Base-by-base conservation (phyloP, 2,797 vertebrate species). In the Pangasius djambal region DNA sequence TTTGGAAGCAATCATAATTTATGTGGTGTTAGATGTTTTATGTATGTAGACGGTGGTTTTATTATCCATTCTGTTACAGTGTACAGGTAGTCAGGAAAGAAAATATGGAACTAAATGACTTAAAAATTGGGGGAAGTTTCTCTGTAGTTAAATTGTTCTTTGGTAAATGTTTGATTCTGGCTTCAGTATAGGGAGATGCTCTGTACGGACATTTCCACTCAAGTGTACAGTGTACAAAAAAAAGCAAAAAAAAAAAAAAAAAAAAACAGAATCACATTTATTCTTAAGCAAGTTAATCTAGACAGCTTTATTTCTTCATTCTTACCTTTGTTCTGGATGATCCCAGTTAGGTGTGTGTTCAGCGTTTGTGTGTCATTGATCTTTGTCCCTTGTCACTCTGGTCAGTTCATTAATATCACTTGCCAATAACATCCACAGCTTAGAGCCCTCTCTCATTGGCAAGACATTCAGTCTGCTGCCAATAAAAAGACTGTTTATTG, bases 401-500 rank as follows among this genome's bases (percentile, higher is more conserved):
- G 55, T 87, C 22, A 52, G 69, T 90, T 94, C 95, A 93, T 93
- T 93, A 87, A 94, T 92, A 92, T 93, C 91, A 12, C 92, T 94
- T 91, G 93, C 93, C 96, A 91, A 93, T 95, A 91, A 91, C 88
- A 82, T 67, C 82, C 90, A 83, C 87, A 22, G 88, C 87, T 91
- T 91, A 88, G 40, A 89, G 90, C 87, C 72, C 50, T 90, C 92
- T 89, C 87, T 86, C 10, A 79, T 91, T 86, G 94, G 90, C 94
- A 87, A 89, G 69, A 86, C 86, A 90, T 93, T 91, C 52, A 88
- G 90, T 93, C 93, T 89, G 91, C 31, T 93, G 93, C 93, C 92
- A 94, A 95, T 95, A 94, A 87, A 93, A 93, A 89, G 91, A 81
- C 93, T 94, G 92, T 94, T 94, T 92, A 91, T 94, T 91, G 89